Base-by-base conservation (phyloP, 2,113 vertebrate species). In the Atlantisia rogersi region DNA sequence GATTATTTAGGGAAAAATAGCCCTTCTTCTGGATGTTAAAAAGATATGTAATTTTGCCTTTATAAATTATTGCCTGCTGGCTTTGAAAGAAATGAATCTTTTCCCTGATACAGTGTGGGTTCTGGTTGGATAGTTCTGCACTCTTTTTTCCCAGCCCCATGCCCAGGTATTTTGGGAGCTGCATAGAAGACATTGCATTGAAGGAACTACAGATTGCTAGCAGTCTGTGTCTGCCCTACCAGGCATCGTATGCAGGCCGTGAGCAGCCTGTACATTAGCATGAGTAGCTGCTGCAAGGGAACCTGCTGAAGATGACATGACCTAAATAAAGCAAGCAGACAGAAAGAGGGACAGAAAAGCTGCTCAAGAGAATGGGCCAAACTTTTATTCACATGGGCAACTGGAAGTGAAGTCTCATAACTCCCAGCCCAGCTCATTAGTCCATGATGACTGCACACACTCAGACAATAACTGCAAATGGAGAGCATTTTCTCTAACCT, bases 241-340 rank as follows among this genome's bases (percentile, higher is more conserved):
- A n/a, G 39, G 65, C 1, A 1, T 39, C 1, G 1, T 12, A 32
- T 2, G 1, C 17, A 32, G 21, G 32, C 16, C 37, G 37, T 28
- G 14, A 79, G 48, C 59, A 64, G n/a, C 58, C n/a, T 1, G 0
- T 32, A 37, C 2, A 0, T 32, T 26, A 24, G n/a, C 59, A 48
- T 3, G 19, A 50, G 40, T 5, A 29, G n/a, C 24, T 10, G 12
- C 24, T 50, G 50, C 40, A 35, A 64, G 25, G 50, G 50, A 88
- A 65, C 20, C 40, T 42, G n/a, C 29, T 73, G 67, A 64, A 92
- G 82, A 42, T 11, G 14, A 25, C 50, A 26, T 56, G 56, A 50
- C 76, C 59, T 75, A 95, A 78, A 96, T 77, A 70, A n/a, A 69
- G 18, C 10, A 80, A 67, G 32, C 22, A n/a, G 56, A 39, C 19